Evolutionary conservation across 2,797 vertebrate species (phyloP), one percentile per base, ranked within the genome.

Genomic region (Acomys russatus): DNA sequence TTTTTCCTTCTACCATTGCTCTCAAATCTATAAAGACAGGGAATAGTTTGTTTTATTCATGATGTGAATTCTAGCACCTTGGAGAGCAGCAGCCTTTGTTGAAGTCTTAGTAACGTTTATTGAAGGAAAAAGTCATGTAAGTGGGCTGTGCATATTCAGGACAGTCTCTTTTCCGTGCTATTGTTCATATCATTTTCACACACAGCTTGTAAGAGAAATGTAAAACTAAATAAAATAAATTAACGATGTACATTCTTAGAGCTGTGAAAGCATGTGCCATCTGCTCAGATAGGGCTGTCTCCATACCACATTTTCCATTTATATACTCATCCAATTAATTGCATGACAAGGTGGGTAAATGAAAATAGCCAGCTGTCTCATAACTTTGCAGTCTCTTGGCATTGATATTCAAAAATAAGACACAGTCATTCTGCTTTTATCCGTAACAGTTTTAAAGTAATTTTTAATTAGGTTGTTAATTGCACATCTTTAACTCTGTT

Each of bases 241-340:
- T 84, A 51, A 79, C 66, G 64, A 49, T 18, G 82, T 30, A 64
- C 80, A 89, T 51, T 80, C 63, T 92, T 59, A 87, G 61, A 90
- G 84, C 30, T 84, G 54, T 95, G 77, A n/a, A 91, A 90, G 33
- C 54, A 14, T 77, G 38, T 64, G 18, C 56, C n/a, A 30, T 91
- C 92, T 96, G 77, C 82, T 92, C 25, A 28, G 30, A 68, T 23
- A 20, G 25, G 44, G 14, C 30, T 79, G 28, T 66, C 73, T 30
- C 11, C 61, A 35, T 63, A 78, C 25, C 73, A 49, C 38, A 38
- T 38, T 78, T 91, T 92, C n/a, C 89, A 95, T 95, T 94, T 96
- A 86, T 88, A 93, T 49, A 84, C 44, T 90, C 59, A 90, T 90
- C 76, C 61, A 90, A 88, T 93, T 94, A 97, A 77, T 93, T 82